Base-by-base conservation (phyloP, 2,888 invertebrate species). In the Neria commutata region DNA sequence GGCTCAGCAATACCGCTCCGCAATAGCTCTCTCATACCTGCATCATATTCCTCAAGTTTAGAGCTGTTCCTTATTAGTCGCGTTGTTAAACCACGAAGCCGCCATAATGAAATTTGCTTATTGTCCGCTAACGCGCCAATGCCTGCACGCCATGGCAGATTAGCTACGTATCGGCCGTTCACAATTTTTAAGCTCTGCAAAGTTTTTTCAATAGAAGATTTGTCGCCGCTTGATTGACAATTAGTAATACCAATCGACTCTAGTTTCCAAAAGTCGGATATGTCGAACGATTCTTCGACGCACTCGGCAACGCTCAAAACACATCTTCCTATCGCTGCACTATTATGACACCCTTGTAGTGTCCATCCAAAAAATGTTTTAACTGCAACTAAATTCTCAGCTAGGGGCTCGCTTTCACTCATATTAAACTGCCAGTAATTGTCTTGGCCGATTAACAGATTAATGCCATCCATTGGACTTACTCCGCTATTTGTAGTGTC, bases 391-490 rank as follows among this genome's bases (percentile, higher is more conserved):
- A 55, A 53, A 34, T 45, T 52, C 26, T 62, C 55, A 42, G 25
- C 25, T 21, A 60, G 52, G 47, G 37, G 33, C 19, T 60, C 48
- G 26, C 23, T 50, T 42, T 46, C 42, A 29, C 25, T 48, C 16
- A 56, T 53, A 33, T 58, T 54, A 47, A 61, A 60, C 47, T 54
- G 42, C 58, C 61, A 65, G 33, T 63, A 66, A 49, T 60, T 25
- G 40, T 63, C 61, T n/a, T 62, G 59, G 1, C 62, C 62, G 17
- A 64, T 63, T 19, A 63, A 24, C 26, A 57, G 47, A 51, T 64
- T 60, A 49, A 61, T 61, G 17, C 57, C 53, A 16, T 25, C 25
- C 8, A 58, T 42, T 10, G 25, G 8, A 24, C 48, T 56, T 37
- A 33, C 48, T 2, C 46, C 46, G 19, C 42, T n/a, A 17, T 29